phyloP scores from a whole-genome alignment of 2,888 invertebrate genomes.

The Venusia cambrica region DNA sequence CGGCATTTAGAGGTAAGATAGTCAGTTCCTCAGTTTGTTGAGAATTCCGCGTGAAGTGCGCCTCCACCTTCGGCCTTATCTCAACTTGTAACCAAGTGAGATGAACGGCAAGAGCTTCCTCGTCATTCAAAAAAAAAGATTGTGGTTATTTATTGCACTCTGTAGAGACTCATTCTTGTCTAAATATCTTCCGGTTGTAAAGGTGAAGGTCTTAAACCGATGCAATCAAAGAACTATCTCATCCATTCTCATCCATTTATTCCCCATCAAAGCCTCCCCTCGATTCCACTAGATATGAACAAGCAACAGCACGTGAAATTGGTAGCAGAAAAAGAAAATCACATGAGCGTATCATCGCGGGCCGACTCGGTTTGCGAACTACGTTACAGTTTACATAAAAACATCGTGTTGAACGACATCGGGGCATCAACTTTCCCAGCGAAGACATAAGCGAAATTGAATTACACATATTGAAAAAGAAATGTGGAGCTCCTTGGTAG shows the following conservation, averaged over 20 bases:
- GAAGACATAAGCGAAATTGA: conserved; percentile 82
- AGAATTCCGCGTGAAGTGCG: no score
- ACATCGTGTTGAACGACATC: conserved; percentile 81
- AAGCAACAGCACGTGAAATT: conserved; percentile 73
- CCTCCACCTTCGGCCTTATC: no score
- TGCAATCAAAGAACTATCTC: no score
- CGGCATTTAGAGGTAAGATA: no score
- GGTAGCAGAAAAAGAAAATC: conserved; percentile 65
- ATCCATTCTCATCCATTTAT: conserved; percentile 17
- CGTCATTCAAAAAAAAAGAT: no score
- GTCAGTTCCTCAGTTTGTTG: no score
- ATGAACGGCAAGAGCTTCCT: no score
- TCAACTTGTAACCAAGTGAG: no score
- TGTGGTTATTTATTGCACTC: no score
- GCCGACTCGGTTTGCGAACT: conserved; percentile 75
- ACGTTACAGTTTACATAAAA: conserved; percentile 81
- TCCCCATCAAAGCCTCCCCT: conserved; percentile 40
- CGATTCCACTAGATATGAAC: conserved; percentile 56
- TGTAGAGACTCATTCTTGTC: no score
- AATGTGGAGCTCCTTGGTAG: conserved; percentile 80
- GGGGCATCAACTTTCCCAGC: conserved; percentile 80
- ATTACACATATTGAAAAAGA: conserved; percentile 82
- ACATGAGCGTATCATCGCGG: conserved; percentile 63
- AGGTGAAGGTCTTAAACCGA: no score
- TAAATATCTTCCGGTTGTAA: no score